Evolutionary conservation across 2,888 invertebrate genomes (phyloP).

Genomic region (Hymenopus coronatus): DNA sequence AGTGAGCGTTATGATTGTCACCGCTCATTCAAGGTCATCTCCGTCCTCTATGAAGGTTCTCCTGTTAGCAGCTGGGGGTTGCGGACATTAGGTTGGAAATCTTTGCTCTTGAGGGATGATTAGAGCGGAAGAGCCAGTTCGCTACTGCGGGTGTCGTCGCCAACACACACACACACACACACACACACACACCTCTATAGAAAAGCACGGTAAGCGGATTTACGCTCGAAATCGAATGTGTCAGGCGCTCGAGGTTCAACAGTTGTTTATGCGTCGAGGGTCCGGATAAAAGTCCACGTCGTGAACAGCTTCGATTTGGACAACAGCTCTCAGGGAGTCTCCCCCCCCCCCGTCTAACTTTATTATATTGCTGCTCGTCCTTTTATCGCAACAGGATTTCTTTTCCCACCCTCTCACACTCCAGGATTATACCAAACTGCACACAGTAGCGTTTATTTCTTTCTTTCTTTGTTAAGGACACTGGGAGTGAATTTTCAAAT

Average conservation of each 20-base stretch:
- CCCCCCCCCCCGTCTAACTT: background rate
- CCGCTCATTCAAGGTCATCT: too few relatives aligned
- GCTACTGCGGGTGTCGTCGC: background rate
- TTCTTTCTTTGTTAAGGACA: background rate
- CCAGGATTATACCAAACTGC: background rate
- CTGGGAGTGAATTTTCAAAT: too few relatives aligned
- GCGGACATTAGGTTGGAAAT: background rate
- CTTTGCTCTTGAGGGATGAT: background rate
- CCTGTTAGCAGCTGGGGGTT: background rate
- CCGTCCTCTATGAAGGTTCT: too few relatives aligned
- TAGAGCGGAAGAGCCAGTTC: background rate
- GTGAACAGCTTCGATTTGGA: background rate
- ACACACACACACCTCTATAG: background rate
- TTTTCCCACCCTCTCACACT: background rate
- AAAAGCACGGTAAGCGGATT: background rate
- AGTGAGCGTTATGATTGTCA: too few relatives aligned
- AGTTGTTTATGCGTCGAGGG: constrained; percentile 6
- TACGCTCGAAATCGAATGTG: background rate
- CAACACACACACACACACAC: background rate
- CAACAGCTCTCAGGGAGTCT: background rate
- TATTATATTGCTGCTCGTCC: background rate
- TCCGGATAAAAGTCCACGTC: background rate
- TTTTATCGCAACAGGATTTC: background rate
- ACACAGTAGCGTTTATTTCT: background rate
- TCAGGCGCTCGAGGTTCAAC: background rate